Percentiles rank a stretch among this genome's conserved stretches.
Evolutionary conservation across 2,888 invertebrate species (phyloP).

Genomic region (Cataglyphis rosenhaueri): DNA sequence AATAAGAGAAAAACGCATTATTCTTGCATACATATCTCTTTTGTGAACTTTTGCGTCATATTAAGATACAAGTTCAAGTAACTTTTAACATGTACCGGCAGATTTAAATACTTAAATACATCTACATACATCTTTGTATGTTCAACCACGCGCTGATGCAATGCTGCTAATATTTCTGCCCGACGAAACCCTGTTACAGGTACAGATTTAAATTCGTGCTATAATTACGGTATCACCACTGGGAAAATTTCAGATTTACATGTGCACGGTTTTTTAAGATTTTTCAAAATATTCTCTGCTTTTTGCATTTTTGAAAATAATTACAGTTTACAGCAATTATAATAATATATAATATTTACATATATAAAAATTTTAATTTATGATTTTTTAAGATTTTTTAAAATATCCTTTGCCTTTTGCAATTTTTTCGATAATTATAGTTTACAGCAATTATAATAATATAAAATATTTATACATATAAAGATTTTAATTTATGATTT

Average conservation of each 20-base stretch:
- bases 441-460: not conserved
- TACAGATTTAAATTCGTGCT: not conserved
- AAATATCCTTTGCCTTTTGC: not conserved
- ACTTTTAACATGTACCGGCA: conserved; percentile 7
- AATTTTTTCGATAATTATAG: not conserved
- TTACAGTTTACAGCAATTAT: not conserved
- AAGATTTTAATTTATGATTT: not conserved
- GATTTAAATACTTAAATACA: not conserved
- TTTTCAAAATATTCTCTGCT: not conserved
- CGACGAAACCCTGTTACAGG: not conserved
- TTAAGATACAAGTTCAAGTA: not conserved
- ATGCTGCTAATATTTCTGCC: conserved; percentile 1
- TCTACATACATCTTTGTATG: conserved; percentile 29
- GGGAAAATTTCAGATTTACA: conserved; percentile 1
- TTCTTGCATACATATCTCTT: not conserved
- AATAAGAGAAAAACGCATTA: not conserved
- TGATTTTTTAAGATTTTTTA: not conserved
- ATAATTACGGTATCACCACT: conserved; percentile 16
- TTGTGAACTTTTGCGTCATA: not conserved
- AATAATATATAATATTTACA: not conserved
- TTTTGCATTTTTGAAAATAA: not conserved
- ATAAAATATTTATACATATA: not conserved
- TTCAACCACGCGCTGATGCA: conserved; percentile 21
- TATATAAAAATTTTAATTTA: not conserved
- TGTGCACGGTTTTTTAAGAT: not conserved